A percentile compares a stretch with the other conserved stretches of the same genome.
Evolutionary conservation across 2,888 invertebrate genomes (phyloP).

Genomic region (Rhagonycha lutea): DNA sequence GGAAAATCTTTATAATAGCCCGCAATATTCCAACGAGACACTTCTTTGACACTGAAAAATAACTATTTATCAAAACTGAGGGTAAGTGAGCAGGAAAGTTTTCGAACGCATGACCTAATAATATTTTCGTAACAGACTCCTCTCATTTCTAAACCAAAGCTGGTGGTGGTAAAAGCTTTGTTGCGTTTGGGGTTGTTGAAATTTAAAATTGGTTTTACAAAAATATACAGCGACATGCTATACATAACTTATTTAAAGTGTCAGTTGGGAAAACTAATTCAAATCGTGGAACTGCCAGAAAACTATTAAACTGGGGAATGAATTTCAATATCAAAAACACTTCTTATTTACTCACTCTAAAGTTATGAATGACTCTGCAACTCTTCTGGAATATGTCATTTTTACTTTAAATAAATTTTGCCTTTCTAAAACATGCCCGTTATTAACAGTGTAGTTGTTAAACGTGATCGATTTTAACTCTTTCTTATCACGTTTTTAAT

Average conservation of each 20-base stretch:
- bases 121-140: constrained; percentile 13
- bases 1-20: not conserved
- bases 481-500: constrained; percentile 20
- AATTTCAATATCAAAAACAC: constrained; percentile 45
- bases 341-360: constrained; percentile 18
- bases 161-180: constrained; percentile 15
- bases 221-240: constrained; percentile 29
- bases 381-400: constrained; percentile 24
- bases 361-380: constrained; percentile 18
- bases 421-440: constrained; percentile 13
- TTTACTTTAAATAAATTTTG: constrained; percentile 7
- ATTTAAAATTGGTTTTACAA: constrained; percentile 31
- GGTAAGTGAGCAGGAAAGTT: constrained; percentile 24
- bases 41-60: constrained; percentile 49
- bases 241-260: constrained; percentile 52
- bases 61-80: constrained; percentile 37
- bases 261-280: constrained; percentile 50
- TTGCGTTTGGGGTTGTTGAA: constrained; percentile 28
- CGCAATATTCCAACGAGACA: constrained; percentile 37
- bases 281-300: constrained; percentile 40
- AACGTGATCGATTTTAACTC: constrained; percentile 4
- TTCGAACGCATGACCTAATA: constrained; percentile 23
- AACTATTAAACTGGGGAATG: constrained; percentile 7
- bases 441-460: constrained; percentile 10
- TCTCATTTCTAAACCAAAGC: constrained; percentile 17